Evolutionary conservation across 1,140 invertebrate species (phyloP).

Genomic region (Dolichoris vasculosae): DNA sequence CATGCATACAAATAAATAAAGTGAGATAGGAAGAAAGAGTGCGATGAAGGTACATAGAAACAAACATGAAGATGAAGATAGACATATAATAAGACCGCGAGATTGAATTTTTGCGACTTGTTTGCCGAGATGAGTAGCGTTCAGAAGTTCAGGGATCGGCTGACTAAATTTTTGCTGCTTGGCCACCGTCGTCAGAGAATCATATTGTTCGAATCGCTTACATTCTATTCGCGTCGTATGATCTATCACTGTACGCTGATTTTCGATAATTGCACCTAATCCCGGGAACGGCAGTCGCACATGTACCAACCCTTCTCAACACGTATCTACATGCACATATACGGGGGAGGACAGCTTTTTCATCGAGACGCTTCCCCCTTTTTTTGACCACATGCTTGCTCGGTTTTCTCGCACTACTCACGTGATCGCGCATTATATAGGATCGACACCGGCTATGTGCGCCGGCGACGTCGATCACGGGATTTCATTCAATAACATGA

Average conservation of each 20-base stretch:
- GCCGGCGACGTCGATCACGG: slow-evolving; percentile 29
- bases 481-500: slow-evolving; percentile 70
- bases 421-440: slow-evolving; percentile 55
- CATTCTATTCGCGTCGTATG: slow-evolving; percentile 51
- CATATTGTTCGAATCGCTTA: slow-evolving; percentile 14
- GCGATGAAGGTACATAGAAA: not conserved
- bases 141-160: slow-evolving; percentile 13
- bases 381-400: slow-evolving; percentile 49
- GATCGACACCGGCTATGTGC: slow-evolving; percentile 49
- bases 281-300: slow-evolving; percentile 62
- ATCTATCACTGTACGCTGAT: slow-evolving; percentile 56
- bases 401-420: not conserved
- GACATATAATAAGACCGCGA: slow-evolving; percentile 21
- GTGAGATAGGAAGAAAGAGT: not conserved
- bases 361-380: slow-evolving; percentile 20
- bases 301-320: slow-evolving; percentile 53
- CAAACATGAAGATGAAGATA: not conserved
- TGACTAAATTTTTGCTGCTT: slow-evolving; percentile 23
- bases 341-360: not conserved
- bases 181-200: not conserved
- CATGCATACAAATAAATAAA: not conserved
- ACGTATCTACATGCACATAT: not conserved
- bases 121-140: slow-evolving; percentile 44
- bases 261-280: slow-evolving; percentile 73
- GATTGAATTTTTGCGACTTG: slow-evolving; percentile 52